Evolutionary conservation across 2,797 vertebrate species (phyloP), one percentile per base, ranked within the genome.

Genomic region (Protosalanx chinensis): DNA sequence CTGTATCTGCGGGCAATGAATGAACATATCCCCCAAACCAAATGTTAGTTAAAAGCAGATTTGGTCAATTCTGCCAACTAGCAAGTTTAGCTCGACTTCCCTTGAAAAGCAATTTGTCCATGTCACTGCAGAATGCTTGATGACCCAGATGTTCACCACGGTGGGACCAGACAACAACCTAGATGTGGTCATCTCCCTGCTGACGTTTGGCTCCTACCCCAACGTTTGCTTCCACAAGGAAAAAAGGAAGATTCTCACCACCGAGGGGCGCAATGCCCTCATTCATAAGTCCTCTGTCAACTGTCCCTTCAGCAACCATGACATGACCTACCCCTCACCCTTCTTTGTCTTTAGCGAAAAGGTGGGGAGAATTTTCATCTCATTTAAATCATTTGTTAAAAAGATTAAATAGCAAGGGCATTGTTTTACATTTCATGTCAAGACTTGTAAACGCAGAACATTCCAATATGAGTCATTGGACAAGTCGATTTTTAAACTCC

Each of bases 201-300:
- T 98, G 83, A 93, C 95, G 46, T 98, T 96, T 77, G 96, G 97
- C 70, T 93, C 93, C 0, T 98, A 98, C 78, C 97, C 96, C 57
- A 98, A 97, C 0, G 96, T 99, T 32, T 99, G 97, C 82, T 98
- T 94, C 87, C 97, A 98, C 91, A 98, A 99, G 76, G 97, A 99
- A 83, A 98, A 98, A 84, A 93, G 97, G 84, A 98, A 97, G 76
- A 97, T 98, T 84, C 90, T 97, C 76, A 98, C 97, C 74, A 97
- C 97, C 0, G 97, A 98, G 87, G 97, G 97, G 0, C 94, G 97
- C 61, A 98, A 95, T 49, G 97, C 96, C 0, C 96, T 99, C 60
- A 97, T 98, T 90, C 97, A 98, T 89, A 98, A 98, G 53, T 96
- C 96, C 5, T 98, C 97, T 0, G 96, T 98, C 77, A 98, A 97